Conservation (phyloP, 2,113 vertebrate genomes). For the Scytalopus superciliaris region DNA sequence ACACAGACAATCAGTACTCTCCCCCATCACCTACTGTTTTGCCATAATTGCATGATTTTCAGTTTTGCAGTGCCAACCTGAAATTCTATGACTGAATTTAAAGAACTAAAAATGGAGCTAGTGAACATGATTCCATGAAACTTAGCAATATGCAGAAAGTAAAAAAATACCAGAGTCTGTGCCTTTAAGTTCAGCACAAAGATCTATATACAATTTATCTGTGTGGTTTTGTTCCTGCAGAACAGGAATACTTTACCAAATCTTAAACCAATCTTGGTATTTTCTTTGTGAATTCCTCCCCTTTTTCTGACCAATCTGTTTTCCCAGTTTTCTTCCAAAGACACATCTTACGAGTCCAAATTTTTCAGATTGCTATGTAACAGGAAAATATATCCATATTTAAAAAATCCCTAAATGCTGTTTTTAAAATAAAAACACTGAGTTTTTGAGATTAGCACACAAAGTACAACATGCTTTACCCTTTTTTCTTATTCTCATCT, state of each 20-base stretch:
- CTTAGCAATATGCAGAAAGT: not conserved
- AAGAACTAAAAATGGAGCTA: not conserved
- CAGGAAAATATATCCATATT: not conserved
- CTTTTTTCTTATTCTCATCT: not conserved
- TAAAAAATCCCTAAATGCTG: not conserved
- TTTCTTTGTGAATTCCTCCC: not conserved
- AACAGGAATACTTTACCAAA: not conserved
- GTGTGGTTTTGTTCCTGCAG: not conserved
- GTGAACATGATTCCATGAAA: not conserved
- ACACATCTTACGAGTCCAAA: not conserved
- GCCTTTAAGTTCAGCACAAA: not conserved
- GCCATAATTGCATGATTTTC: fast-evolving
- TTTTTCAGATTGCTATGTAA: not conserved
- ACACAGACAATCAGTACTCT: not conserved
- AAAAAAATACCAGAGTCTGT: not conserved
- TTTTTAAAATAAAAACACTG: not conserved
- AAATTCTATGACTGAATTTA: not conserved
- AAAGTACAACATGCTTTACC: not conserved
- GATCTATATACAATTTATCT: not conserved
- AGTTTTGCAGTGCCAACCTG: not conserved
- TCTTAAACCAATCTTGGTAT: not conserved
- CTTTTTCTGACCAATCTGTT: not conserved
- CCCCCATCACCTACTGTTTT: not conserved
- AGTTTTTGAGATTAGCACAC: not conserved
- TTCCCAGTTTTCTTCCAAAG: not conserved